Evolutionary conservation across 1,140 invertebrate species (phyloP), one percentile per base, ranked within the genome.

Genomic region (Venustaconcha ellipsiformis): DNA sequence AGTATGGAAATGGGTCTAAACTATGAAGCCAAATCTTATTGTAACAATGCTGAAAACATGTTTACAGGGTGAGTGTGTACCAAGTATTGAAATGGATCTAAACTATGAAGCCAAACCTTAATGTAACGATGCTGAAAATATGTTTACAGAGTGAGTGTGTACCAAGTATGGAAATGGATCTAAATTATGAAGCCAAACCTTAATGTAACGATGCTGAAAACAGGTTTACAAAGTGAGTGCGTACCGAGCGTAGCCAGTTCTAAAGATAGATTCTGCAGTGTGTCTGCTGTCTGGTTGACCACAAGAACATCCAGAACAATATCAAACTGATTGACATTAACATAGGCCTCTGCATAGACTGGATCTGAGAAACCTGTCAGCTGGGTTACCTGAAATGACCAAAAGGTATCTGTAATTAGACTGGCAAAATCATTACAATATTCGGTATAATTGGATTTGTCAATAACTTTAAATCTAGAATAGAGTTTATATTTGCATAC

Each of bases 281-380:
- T 99, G 88, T 99, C 98, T 55, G 88, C 79, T 30, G 99, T 99
- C 91, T 99, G 98, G 91, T 99, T 99, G 1, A 99, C 98, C 79
- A 99, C 83, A 13, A 91, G 84, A n/a, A 91, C 86, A 80, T 91
- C 90, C n/a, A 91, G 81, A 37, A 90, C 89, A 63, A 91, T 91
- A 82, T 90, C 90, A 81, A 99, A 99, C 90, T 99, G 98, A 91
- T 99, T 99, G 68, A 99, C 98, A 89, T 99, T 95, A 0, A 99
- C 98, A 87, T 99, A 97, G 26, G 98, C 98, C 91, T 99, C 99
- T 15, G 98, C 95, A 90, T 99, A 99, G 60, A 99, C 97, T 0
- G 99, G 98, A 92, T 99, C 99, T 1, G 97, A 99, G 90, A 99
- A 99, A 23, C 98, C 99, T n/a, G 98, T 99, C 76, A 99, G 92